A percentile compares a stretch with the other conserved stretches of the same genome.
These are phyloP conservation scores for Drosophila melanosoma DNA, from an alignment of 2,888 invertebrate species.

Conservation along the genomic window DNA sequence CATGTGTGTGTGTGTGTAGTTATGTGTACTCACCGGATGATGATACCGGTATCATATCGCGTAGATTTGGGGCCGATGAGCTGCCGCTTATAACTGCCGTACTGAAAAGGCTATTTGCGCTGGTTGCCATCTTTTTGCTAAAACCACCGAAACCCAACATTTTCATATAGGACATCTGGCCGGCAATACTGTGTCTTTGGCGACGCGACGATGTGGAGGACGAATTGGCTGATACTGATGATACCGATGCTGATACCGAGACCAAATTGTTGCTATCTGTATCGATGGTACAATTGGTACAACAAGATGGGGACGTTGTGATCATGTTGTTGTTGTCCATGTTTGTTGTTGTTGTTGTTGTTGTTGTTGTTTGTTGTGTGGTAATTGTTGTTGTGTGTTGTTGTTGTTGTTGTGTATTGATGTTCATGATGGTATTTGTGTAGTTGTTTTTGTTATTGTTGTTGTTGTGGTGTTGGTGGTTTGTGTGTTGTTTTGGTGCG, in stretches of 20 bases:
- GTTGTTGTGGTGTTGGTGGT: conserved; percentile 31
- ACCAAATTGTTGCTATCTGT: conserved; percentile 82
- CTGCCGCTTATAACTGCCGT: conserved; percentile 98
- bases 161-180: conserved; percentile 97
- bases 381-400: conserved; percentile 32
- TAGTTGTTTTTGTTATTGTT: conserved; percentile 20
- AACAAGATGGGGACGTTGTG: conserved; percentile 64
- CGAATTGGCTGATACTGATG: conserved; percentile 82
- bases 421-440: conserved; percentile 27
- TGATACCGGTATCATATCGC: conserved; percentile 93
- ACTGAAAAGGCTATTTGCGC: conserved; percentile 95
- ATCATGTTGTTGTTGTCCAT: conserved; percentile 40
- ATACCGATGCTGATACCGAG: conserved; percentile 78
- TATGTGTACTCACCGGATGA: conserved; percentile 88
- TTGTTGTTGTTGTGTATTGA: conserved; percentile 29
- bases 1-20: neutral
- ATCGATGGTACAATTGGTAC: conserved; percentile 76
- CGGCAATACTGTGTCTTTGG: conserved; percentile 98
- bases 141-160: conserved; percentile 92
- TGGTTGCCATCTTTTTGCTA: conserved; percentile 88
- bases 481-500: conserved; percentile 45
- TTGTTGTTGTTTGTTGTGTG: conserved; percentile 15
- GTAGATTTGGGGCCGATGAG: conserved; percentile 95
- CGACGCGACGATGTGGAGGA: conserved; percentile 88
- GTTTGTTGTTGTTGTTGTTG: conserved; percentile 43